Evolutionary conservation across 1,140 invertebrate genomes (phyloP).

Genomic region (Augochlora pura): DNA sequence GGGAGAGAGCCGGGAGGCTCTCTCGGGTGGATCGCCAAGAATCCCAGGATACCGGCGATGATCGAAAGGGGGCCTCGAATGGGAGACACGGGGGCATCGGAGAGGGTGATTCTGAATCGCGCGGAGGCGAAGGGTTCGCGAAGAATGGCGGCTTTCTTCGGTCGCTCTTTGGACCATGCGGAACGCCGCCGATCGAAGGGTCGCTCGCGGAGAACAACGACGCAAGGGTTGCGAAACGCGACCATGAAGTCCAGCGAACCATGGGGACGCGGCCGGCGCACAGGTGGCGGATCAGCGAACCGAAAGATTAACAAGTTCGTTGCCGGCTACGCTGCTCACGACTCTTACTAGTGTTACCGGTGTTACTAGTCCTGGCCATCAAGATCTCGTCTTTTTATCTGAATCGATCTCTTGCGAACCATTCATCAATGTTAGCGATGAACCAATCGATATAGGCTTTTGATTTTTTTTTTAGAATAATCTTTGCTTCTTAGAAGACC

Average conservation of each 20-base stretch:
- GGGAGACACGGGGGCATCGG: slow-evolving; percentile 12
- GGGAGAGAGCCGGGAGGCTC: too few species aligned
- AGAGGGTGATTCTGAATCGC: not conserved
- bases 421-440: too few species aligned
- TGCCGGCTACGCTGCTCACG: too few species aligned
- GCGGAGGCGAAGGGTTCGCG: slow-evolving; percentile 19
- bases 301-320: not conserved
- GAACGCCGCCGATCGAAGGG: slow-evolving; percentile 2
- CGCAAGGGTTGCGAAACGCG: not conserved
- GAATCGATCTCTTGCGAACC: too few species aligned
- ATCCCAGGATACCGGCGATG: not conserved
- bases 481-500: too few species aligned
- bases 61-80: not conserved
- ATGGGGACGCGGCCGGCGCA: not conserved
- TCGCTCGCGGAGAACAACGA: slow-evolving; percentile 6
- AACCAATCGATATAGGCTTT: too few species aligned
- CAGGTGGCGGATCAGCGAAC: slow-evolving; percentile 9
- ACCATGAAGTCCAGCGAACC: not conserved
- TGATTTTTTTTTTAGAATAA: too few species aligned
- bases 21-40: not conserved
- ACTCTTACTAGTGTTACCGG: too few species aligned
- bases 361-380: too few species aligned
- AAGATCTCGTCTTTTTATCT: too few species aligned
- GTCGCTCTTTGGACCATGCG: slow-evolving; percentile 17
- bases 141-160: slow-evolving; percentile 35